Base-by-base conservation (phyloP, 2,888 invertebrate genomes). In the Luffia ferchaultella region DNA sequence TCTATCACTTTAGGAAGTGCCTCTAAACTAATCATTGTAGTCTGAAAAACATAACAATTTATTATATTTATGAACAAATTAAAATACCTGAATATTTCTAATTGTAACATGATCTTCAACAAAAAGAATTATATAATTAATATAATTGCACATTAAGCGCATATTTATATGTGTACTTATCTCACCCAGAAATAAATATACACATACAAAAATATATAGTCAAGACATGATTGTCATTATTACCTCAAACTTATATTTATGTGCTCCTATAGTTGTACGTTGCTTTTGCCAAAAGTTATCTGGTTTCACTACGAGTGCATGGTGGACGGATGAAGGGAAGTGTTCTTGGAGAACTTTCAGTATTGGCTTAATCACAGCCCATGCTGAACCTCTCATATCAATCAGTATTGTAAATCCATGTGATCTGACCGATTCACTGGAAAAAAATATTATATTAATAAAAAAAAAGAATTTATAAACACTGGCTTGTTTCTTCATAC, bases 211-310 rank as follows among this genome's bases (percentile, higher is more conserved):
- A 44, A 48, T 18, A 42, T 20, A 20, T 12, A 49, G 53, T 51
- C 51, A 53, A 48, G 15, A 53, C 46, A 43, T 30, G 15, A 45
- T 18, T 18, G 20, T 16, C 12, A 19, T 12, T 56, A 77, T 82
- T 78, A 96, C 96, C 90, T 98, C 98, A 86, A 98, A 98, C 86
- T 97, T 97, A 87, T 97, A 98, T 87, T 98, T 98, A 79, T 97
- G 95, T 82, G 96, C 95, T 68, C 96, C 96, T 68, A 98, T 89
- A 59, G 96, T 96, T 62, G 97, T 97, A 71, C 97, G 92, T 83
- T 98, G 98, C 83, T 98, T 98, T 83, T 98, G 98, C 98, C 98
- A 98, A 86, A 99, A 98, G 76, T 97, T 98, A 71, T 99, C 98
- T 60, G 98, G 97, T 85, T 98, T 98, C 63, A 98, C 97, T 73